Percentiles rank a stretch among this genome's conserved stretches.
Conservation (phyloP, 2,797 vertebrate genomes). For the Apogon hyalosoma region DNA sequence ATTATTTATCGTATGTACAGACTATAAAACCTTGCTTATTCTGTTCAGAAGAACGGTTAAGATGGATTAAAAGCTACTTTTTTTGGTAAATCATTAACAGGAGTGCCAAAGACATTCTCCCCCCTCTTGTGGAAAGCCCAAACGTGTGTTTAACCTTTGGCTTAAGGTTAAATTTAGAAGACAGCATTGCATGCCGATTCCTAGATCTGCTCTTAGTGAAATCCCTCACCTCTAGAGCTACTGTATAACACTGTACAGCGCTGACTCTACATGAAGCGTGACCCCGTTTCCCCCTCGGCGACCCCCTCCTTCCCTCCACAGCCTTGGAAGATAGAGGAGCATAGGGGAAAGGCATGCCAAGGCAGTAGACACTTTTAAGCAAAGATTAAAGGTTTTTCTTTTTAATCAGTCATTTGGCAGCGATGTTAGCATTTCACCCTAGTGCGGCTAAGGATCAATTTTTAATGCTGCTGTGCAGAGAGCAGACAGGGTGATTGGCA, state of each 20-base stretch:
- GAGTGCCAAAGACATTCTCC: slow-evolving; percentile 46
- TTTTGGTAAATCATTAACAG: slow-evolving; percentile 48
- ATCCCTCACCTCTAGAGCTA: slow-evolving; percentile 78
- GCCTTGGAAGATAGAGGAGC: slow-evolving; percentile 81
- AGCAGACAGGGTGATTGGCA: slow-evolving; percentile 85
- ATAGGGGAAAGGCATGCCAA: slow-evolving; percentile 83
- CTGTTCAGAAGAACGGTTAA: slow-evolving; percentile 32
- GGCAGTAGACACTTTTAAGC: slow-evolving; percentile 88
- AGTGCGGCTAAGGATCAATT: slow-evolving; percentile 85
- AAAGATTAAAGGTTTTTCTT: slow-evolving; percentile 90
- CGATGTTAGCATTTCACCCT: slow-evolving; percentile 86
- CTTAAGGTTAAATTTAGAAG: slow-evolving; percentile 74
- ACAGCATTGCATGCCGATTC: slow-evolving; percentile 71
- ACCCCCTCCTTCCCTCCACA: slow-evolving; percentile 69
- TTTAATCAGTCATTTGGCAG: slow-evolving; percentile 90
- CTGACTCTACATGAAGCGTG: slow-evolving; percentile 78
- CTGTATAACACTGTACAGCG: slow-evolving; percentile 62
- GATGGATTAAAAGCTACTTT: slow-evolving; percentile 32
- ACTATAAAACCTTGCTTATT: slow-evolving; percentile 19
- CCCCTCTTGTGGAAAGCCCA: slow-evolving; percentile 54
- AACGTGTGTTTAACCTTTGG: slow-evolving; percentile 77
- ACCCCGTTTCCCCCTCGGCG: slow-evolving; percentile 78
- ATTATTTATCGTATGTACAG: slow-evolving; percentile 9
- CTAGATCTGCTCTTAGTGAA: slow-evolving; percentile 76
- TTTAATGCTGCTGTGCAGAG: slow-evolving; percentile 86